phyloP scores from a whole-genome alignment of 92 coral and sea anemone species.

The Phenganax marumi region DNA sequence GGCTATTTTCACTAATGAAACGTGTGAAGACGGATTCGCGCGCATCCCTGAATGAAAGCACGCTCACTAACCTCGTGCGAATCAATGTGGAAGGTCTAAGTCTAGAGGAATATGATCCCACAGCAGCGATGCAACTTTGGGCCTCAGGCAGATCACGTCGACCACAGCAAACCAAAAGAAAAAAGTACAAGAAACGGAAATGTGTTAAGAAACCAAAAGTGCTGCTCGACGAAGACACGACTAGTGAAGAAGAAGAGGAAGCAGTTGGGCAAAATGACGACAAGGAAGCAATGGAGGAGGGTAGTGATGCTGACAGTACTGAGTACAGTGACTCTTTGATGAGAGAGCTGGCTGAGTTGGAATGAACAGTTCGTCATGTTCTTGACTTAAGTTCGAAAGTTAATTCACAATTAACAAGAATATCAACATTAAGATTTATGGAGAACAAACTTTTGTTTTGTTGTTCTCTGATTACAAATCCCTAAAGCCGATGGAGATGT shows the following conservation, averaged over 20 bases:
- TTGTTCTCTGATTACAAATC: neutral
- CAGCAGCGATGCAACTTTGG: conserved; percentile 28
- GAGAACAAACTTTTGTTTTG: conserved; percentile 3
- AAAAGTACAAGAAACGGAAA: conserved; percentile 46
- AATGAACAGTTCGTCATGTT: too few relatives aligned
- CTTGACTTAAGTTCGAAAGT: neutral
- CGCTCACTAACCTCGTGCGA: conserved; percentile 52
- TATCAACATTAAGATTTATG: neutral
- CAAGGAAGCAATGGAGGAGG: conserved; percentile 18
- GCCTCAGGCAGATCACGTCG: conserved; percentile 50
- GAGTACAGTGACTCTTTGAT: conserved; percentile 15
- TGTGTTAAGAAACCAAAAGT: conserved; percentile 51
- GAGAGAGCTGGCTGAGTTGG: neutral
- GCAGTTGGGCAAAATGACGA: neutral
- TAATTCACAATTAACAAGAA: conserved; percentile 17
- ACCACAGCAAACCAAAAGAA: conserved; percentile 51
- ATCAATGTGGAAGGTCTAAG: conserved; percentile 31
- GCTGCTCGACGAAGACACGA: conserved; percentile 46
- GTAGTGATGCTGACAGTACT: neutral
- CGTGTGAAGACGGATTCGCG: conserved; percentile 68
- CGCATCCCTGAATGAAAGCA: conserved; percentile 59
- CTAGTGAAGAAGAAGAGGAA: neutral
- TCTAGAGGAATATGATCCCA: conserved; percentile 27
- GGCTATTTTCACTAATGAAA: conserved; percentile 71
- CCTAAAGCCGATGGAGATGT: neutral